A percentile compares a stretch with the other conserved stretches of the same genome.
Evolutionary conservation across 2,888 invertebrate genomes (phyloP).

Genomic region (Aricia artaxerxes): DNA sequence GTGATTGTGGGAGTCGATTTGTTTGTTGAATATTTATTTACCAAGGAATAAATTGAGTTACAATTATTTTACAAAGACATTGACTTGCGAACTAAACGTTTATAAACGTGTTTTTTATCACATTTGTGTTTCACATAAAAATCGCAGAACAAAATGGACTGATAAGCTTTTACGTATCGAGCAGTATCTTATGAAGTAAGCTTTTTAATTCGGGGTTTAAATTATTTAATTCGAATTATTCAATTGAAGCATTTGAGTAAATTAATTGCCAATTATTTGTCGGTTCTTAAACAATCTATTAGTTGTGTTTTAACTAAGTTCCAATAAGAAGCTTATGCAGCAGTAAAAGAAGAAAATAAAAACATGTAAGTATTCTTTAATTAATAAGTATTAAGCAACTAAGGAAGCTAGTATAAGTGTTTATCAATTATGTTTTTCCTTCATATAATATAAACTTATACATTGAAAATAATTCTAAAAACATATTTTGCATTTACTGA

Average conservation of each 20-base stretch:
- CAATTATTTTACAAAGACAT: not conserved
- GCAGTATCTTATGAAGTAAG: not conserved
- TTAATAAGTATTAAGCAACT: not conserved
- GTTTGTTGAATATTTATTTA: conserved; percentile 8
- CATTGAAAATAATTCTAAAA: too few species aligned
- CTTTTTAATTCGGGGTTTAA: not conserved
- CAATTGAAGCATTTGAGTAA: not conserved
- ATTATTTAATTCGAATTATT: not conserved
- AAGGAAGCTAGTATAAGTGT: not conserved
- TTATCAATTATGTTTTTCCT: not conserved
- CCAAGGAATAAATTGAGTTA: not conserved
- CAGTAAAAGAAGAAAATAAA: conserved; percentile 5
- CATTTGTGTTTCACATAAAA: not conserved
- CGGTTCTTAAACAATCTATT: not conserved
- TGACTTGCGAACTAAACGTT: not conserved
- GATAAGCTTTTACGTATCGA: conserved; percentile 8
- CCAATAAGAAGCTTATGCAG: not conserved
- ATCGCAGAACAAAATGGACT: not conserved
- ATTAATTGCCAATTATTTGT: not conserved
- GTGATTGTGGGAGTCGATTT: not conserved
- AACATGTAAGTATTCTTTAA: conserved; percentile 26
- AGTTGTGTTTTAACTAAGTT: not conserved
- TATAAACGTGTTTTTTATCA: not conserved
- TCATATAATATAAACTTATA: not conserved
- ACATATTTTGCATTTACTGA: too few species aligned